Percentiles rank a stretch among this genome's conserved stretches.
phyloP scores from a whole-genome alignment of 2,797 vertebrate genomes.

The Hydrolagus colliei region DNA sequence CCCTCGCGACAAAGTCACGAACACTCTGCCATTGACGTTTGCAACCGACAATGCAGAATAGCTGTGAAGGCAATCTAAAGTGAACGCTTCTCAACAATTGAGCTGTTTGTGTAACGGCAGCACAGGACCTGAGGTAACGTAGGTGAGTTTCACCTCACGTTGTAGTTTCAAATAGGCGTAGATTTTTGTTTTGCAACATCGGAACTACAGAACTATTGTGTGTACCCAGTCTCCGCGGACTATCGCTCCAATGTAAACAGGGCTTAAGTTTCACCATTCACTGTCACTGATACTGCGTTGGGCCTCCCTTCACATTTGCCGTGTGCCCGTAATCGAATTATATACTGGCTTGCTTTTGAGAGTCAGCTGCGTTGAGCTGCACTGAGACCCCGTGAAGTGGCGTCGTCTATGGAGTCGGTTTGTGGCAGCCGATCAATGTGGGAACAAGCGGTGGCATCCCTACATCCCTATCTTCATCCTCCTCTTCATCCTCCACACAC shows the following conservation, averaged over 20 bases:
- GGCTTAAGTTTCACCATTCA: neutral
- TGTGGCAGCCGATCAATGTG: neutral
- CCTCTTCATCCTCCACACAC: neutral
- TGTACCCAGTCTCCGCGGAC: neutral
- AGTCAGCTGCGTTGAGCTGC: neutral
- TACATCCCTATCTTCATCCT: neutral
- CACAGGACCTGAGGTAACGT: too few relatives aligned
- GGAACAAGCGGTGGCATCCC: neutral
- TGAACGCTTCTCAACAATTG: too few relatives aligned
- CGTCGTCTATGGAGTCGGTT: neutral
- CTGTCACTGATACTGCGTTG: conserved; percentile 6
- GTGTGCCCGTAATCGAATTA: too few relatives aligned
- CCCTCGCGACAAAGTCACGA: too few relatives aligned
- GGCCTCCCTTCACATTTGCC: neutral
- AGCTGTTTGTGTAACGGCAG: too few relatives aligned
- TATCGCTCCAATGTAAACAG: neutral
- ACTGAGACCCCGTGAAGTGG: too few relatives aligned
- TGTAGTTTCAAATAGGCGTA: neutral
- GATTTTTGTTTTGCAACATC: neutral
- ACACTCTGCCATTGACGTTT: too few relatives aligned
- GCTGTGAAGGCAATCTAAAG: too few relatives aligned
- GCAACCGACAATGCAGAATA: too few relatives aligned
- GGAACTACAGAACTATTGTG: neutral
- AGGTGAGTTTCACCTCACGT: too few relatives aligned
- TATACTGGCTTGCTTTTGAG: neutral